Base-by-base conservation (phyloP, 2,888 invertebrate species). In the Hedychridium roseum region DNA sequence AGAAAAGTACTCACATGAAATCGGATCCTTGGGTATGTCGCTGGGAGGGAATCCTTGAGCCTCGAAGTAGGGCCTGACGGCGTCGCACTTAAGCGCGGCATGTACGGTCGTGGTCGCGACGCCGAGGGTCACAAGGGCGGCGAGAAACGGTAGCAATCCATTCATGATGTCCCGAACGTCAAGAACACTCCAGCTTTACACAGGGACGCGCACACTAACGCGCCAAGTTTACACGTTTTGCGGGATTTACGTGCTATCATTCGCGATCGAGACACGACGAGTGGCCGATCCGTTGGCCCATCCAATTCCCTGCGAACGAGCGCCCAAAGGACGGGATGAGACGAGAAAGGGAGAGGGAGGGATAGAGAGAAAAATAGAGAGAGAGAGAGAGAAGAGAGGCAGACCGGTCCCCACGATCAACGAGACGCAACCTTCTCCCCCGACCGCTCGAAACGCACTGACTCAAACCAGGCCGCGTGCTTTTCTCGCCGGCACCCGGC, bases 11-110 rank as follows among this genome's bases (percentile, higher is more conserved):
- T 81, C 66, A 82, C 83, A 82, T 71, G 81, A 80, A 43, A 80
- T 79, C 15, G 82, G 80, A 48, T 82, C 82, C 65, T 79, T 80
- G 7, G 82, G 82, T 66, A 83, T 81, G 36, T 82, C 82, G 23
- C 73, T 78, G 43, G 73, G 68, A 51, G 80, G 80, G 59, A 82
- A 82, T 45, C 83, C 82, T 47, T 82, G 79, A 11, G 76, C 66
- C 66, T 80, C 80, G 57, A 82, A 82, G 47, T 82, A 77, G 43
- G 80, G 76, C 55, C 74, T 74, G 50, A 83, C 82, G 43, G 79
- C 79, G 49, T 78, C 80, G 62, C 83, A 82, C 59, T 81, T 82
- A 43, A 77, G 70, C 45, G 68, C 70, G 35, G 71, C 73, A 49
- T 58, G 60, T 21, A 63, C 65, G 38, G 43, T 55, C 21, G 52